phyloP scores from a whole-genome alignment of 2,888 invertebrate genomes.

The Elegia similella region DNA sequence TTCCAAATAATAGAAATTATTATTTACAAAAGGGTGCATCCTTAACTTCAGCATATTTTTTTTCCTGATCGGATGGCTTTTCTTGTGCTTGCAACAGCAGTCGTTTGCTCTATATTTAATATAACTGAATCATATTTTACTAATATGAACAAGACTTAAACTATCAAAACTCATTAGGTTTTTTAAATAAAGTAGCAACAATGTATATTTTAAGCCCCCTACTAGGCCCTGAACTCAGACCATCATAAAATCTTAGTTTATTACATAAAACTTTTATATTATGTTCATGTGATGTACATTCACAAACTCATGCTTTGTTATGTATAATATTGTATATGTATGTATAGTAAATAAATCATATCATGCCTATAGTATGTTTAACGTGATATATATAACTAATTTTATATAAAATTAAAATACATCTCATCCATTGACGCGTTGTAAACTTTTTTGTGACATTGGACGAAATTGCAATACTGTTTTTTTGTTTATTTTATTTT shows the following conservation, averaged over 20 bases:
- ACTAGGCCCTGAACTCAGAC: not conserved
- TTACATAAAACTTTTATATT: conserved; percentile 14
- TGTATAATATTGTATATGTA: conserved; percentile 35
- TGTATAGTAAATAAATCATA: conserved; percentile 29
- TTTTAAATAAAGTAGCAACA: not conserved
- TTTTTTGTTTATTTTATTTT: conserved; percentile 40
- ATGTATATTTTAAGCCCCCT: not conserved
- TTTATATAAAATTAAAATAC: conserved; percentile 22
- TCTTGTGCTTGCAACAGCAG: no score
- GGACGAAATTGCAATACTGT: conserved; percentile 44
- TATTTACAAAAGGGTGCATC: no score
- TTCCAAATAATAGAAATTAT: no score
- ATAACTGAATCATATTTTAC: no score
- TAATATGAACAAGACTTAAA: no score
- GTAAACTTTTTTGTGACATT: not conserved
- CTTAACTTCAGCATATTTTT: no score
- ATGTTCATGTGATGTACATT: conserved; percentile 9
- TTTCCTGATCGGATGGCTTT: no score
- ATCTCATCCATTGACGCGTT: not conserved
- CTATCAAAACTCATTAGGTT: not conserved
- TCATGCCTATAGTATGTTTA: conserved; percentile 27
- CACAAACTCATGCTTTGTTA: conserved; percentile 30
- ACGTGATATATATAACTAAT: conserved; percentile 14
- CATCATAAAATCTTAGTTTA: not conserved
- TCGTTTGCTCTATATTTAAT: no score